A percentile compares a stretch with the other conserved stretches of the same genome.
Evolutionary conservation across 2,888 invertebrate species (phyloP).

Genomic region (Polydrusus cervinus): DNA sequence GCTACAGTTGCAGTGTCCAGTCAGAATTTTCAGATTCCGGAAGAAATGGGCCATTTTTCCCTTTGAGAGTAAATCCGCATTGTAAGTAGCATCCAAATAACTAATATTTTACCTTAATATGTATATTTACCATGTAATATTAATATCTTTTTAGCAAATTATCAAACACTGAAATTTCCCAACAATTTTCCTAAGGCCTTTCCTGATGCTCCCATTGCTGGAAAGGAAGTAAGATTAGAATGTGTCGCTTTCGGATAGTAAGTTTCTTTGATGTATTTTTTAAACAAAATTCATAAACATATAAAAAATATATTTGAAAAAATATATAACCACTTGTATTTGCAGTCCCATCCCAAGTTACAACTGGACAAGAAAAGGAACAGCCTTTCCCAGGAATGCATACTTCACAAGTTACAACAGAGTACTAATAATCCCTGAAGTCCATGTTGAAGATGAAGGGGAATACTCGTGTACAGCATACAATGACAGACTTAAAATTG

Average conservation of each 20-base stretch:
- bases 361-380: slow-evolving; percentile 89
- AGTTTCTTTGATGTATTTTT: slow-evolving; percentile 65
- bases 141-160: slow-evolving; percentile 78
- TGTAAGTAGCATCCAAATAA: slow-evolving; percentile 72
- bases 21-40: slow-evolving; percentile 90
- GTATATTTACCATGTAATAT: neutral
- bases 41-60: slow-evolving; percentile 92
- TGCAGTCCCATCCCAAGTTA: slow-evolving; percentile 90
- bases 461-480: slow-evolving; percentile 91
- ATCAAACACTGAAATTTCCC: slow-evolving; percentile 92
- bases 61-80: slow-evolving; percentile 86
- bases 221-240: slow-evolving; percentile 92
- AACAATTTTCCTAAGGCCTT: slow-evolving; percentile 97
- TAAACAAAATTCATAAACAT: too few species aligned
- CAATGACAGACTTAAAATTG: slow-evolving; percentile 84
- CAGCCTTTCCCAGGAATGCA: slow-evolving; percentile 83
- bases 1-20: slow-evolving; percentile 94
- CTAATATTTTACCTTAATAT: neutral
- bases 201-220: slow-evolving; percentile 93
- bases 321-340: slow-evolving; percentile 47
- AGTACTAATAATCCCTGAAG: slow-evolving; percentile 89
- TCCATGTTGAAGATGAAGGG: slow-evolving; percentile 94
- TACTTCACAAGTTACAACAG: slow-evolving; percentile 85
- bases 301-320: too few species aligned
- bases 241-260: slow-evolving; percentile 97